phyloP scores from a whole-genome alignment of 2,888 invertebrate species.

The Pilophorus perplexus region DNA sequence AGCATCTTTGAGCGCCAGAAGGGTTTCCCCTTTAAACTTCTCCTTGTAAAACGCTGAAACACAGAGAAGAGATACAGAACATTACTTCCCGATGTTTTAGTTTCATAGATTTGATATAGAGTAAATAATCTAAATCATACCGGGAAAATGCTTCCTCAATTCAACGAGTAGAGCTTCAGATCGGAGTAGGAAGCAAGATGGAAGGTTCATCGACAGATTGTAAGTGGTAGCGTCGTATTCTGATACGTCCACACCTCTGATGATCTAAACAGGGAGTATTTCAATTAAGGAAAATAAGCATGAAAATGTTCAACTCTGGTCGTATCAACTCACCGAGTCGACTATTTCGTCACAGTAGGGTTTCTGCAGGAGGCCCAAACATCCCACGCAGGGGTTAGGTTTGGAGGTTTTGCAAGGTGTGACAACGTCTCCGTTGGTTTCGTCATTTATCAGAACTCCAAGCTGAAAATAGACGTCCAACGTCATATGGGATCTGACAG shows the following conservation, averaged over 20 bases:
- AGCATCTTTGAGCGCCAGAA: conserved; percentile 15
- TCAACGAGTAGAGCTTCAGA: conserved; percentile 56
- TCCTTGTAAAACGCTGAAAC: conserved; percentile 13
- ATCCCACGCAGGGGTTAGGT: conserved; percentile 62
- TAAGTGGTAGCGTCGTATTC: conserved; percentile 66
- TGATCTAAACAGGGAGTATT: conserved; percentile 47
- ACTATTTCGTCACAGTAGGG: conserved; percentile 52
- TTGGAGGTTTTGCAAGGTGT: conserved; percentile 55
- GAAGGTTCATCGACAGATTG: conserved; percentile 68
- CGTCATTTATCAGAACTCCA: conserved; percentile 13
- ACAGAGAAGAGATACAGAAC: no score
- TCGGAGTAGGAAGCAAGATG: conserved; percentile 64
- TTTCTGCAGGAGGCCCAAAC: conserved; percentile 69
- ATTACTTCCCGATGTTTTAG: no score
- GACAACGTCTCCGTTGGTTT: background rate
- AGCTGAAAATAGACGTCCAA: background rate
- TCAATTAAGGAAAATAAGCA: background rate
- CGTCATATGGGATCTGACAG: background rate
- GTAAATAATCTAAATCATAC: no score
- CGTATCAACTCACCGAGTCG: conserved; percentile 36
- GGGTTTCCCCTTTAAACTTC: background rate
- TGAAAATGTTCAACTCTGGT: background rate
- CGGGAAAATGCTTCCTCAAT: conserved; percentile 59
- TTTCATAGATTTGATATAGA: no score
- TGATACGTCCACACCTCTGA: conserved; percentile 48